Evolutionary conservation across 2,113 vertebrate species (phyloP).

Genomic region (Camelus dromedarius): DNA sequence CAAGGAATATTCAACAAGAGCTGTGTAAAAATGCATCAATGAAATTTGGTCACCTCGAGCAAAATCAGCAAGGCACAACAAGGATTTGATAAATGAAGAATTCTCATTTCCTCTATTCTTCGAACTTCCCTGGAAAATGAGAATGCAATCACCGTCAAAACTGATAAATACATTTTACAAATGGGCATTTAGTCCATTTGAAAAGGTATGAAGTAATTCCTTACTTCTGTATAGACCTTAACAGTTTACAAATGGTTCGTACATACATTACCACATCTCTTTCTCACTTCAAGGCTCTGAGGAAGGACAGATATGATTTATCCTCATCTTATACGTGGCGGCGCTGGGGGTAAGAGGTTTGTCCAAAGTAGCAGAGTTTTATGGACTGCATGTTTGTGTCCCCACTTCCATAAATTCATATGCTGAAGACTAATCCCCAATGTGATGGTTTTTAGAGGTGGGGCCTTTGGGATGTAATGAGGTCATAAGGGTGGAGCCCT

Average conservation of each 20-base stretch:
- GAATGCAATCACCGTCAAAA: conserved; percentile 31
- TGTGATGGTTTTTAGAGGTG: neutral
- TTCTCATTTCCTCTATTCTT: conserved; percentile 57
- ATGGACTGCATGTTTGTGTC: neutral
- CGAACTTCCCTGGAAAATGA: conserved; percentile 48
- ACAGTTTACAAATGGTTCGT: conserved; percentile 11
- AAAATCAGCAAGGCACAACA: conserved; percentile 54
- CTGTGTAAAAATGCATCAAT: conserved; percentile 59
- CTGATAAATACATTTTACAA: conserved; percentile 47
- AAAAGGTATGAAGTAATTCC: conserved; percentile 30
- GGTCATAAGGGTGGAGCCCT: neutral
- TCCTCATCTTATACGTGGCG: conserved; percentile 40
- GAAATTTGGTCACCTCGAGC: conserved; percentile 55
- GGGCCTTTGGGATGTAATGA: neutral
- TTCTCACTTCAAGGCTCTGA: conserved; percentile 15
- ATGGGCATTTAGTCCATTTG: conserved; percentile 26
- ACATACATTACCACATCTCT: neutral
- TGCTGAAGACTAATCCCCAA: neutral
- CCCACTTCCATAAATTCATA: neutral
- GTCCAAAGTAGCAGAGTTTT: neutral
- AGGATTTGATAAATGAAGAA: conserved; percentile 56
- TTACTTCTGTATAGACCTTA: neutral
- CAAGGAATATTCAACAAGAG: conserved; percentile 67
- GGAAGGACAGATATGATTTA: neutral
- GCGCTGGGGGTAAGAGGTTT: neutral